Conservation (phyloP, 2,113 vertebrate genomes). For the Eudorcas thomsonii region DNA sequence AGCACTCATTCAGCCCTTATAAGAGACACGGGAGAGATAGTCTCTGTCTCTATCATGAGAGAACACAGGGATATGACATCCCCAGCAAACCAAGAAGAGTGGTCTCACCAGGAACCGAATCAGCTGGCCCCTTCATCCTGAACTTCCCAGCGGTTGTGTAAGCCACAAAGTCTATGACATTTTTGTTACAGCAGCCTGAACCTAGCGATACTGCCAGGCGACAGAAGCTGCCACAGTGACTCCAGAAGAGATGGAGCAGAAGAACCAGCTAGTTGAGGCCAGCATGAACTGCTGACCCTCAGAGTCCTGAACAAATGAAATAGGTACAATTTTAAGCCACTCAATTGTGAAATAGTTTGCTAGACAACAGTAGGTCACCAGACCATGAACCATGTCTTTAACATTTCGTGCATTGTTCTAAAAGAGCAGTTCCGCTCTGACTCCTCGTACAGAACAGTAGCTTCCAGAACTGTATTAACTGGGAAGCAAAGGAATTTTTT, state of each 20-base stretch:
- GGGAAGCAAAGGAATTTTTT: constrained; percentile 21
- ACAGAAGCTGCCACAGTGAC: background rate
- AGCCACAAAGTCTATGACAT: background rate
- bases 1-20: background rate
- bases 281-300: background rate
- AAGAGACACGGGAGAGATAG: background rate
- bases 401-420: background rate
- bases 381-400: background rate
- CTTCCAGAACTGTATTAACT: background rate
- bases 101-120: background rate
- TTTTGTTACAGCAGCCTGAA: background rate
- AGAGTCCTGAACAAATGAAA: background rate
- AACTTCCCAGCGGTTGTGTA: background rate
- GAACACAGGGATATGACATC: background rate
- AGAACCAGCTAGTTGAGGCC: background rate
- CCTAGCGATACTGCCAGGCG: background rate
- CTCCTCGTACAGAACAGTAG: background rate
- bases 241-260: background rate
- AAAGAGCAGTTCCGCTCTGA: background rate
- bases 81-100: background rate
- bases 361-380: background rate
- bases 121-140: background rate
- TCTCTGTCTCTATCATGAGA: background rate
- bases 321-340: background rate
- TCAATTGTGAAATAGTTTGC: background rate